Base-by-base conservation (phyloP, 2,797 vertebrate species). In the Orientallactaga sibirica region DNA sequence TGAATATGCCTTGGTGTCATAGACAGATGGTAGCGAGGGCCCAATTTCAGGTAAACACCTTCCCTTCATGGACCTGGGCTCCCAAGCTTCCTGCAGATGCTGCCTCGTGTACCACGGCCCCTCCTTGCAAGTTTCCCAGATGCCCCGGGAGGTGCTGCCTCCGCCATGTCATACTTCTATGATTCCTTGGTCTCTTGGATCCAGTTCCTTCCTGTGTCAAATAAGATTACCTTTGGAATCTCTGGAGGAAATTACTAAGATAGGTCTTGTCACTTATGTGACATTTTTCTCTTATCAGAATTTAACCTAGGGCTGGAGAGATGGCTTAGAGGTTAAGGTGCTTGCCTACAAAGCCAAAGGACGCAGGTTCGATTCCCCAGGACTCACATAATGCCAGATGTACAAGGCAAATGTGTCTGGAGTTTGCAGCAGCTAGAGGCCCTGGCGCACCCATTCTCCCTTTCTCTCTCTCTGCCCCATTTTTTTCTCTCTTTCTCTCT, bases 121-220 rank as follows among this genome's bases (percentile, higher is more conserved):
- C 64, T 18, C 27, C 29, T 9, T 73, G 29, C 25, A 66, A 9
- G 20, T 20, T n/a, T 77, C n/a, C 29, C 24, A 16, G 73, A 24
- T 0, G 33, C 37, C 3, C 2, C 61, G 9, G 3, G 9, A 88
- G 18, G 29, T 24, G 15, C 29, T 41, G 11, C 1, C 14, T 62
- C 27, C 10, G 62, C 6, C n/a, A 52, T 68, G 78, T 77, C 52
- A 27, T 29, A 62, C 20, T 29, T 94, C 68, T 84, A 27, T 71
- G 79, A 92, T 12, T 6, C 78, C 76, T 81, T 78, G 52, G 25
- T 37, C 61, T 41, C 55, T 74, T 8, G 83, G 55, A 41, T 83
- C 67, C 81, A 52, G 62, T 93, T 92, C 82, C 70, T 43, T 43
- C 37, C 68, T 48, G 37, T 85, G 33, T 74, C 86, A 95, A 88